Evolutionary conservation across 2,888 invertebrate genomes (phyloP).

Genomic region (Cerastis rubricosa): DNA sequence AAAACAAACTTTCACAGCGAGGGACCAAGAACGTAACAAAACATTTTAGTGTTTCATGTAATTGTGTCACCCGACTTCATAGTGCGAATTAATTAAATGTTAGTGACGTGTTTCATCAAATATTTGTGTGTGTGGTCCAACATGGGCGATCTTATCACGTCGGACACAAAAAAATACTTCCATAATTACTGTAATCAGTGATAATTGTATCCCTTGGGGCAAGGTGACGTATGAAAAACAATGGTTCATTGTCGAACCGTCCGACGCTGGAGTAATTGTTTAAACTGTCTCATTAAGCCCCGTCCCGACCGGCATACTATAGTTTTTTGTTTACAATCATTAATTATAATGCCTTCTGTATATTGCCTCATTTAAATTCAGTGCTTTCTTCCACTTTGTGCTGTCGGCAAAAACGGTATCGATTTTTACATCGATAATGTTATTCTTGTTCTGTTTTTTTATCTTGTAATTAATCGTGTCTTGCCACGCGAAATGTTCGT

Average conservation of each 20-base stretch:
- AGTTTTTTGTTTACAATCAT: slow-evolving; percentile 71
- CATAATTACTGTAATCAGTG: slow-evolving; percentile 81
- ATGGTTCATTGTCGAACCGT: slow-evolving; percentile 77
- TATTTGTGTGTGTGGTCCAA: slow-evolving; percentile 59
- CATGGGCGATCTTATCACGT: slow-evolving; percentile 57
- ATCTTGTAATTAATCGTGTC: slow-evolving; percentile 62
- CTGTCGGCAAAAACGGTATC: slow-evolving; percentile 49
- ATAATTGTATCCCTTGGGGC: slow-evolving; percentile 76
- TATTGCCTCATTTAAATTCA: slow-evolving; percentile 60
- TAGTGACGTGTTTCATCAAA: slow-evolving; percentile 57
- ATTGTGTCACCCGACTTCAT: slow-evolving; percentile 50
- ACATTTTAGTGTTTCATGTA: slow-evolving; percentile 52
- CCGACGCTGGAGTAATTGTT: slow-evolving; percentile 78
- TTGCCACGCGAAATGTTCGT: slow-evolving; percentile 64
- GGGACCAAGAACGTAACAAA: slow-evolving; percentile 46
- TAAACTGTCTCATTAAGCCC: slow-evolving; percentile 79
- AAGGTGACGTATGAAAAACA: slow-evolving; percentile 82
- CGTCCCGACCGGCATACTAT: slow-evolving; percentile 59
- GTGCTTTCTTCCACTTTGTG: slow-evolving; percentile 54
- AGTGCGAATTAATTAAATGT: slow-evolving; percentile 62
- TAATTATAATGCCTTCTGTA: slow-evolving; percentile 59
- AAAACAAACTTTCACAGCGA: slow-evolving; percentile 43
- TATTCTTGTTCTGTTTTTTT: slow-evolving; percentile 52
- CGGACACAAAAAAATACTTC: slow-evolving; percentile 69
- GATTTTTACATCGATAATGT: slow-evolving; percentile 59